phyloP scores from a whole-genome alignment of 1,140 invertebrate species.

The Mactra quadrangularis region DNA sequence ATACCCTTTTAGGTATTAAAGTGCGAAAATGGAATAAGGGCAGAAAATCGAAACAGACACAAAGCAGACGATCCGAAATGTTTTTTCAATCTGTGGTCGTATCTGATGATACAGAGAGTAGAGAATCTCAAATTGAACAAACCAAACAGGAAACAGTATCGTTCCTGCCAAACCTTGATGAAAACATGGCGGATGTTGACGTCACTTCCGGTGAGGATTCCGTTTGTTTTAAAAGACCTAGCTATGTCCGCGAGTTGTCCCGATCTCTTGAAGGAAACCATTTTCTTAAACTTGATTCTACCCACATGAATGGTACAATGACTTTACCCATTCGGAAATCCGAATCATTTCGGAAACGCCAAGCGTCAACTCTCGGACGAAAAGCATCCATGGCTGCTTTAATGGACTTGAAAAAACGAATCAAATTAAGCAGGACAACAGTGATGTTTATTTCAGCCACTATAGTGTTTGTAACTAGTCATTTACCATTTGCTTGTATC shows the following conservation, averaged over 20 bases:
- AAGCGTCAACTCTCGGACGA: conserved; percentile 6
- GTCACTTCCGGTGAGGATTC: background rate
- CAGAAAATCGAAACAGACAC: conserved; percentile 27
- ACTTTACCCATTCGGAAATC: conserved; percentile 43
- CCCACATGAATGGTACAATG: conserved; percentile 41
- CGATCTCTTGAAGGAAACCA: conserved; percentile 37
- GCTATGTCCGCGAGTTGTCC: conserved; percentile 39
- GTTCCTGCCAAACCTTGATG: background rate
- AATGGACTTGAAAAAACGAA: conserved; percentile 5
- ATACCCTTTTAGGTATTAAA: conserved; percentile 47
- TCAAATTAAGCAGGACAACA: conserved; percentile 47
- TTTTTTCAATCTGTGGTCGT: conserved; percentile 17
- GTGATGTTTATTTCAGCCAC: conserved; percentile 55
- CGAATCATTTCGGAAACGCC: conserved; percentile 15
- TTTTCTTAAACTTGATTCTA: conserved; percentile 22
- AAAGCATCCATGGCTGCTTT: conserved; percentile 33
- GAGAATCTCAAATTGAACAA: conserved; percentile 24
- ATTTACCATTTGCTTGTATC: conserved; percentile 41
- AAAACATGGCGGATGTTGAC: background rate
- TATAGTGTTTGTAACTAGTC: conserved; percentile 43
- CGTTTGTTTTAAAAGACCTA: conserved; percentile 1
- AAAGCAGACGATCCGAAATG: background rate
- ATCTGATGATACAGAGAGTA: conserved; percentile 46
- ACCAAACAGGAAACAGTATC: conserved; percentile 12
- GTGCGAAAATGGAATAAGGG: conserved; percentile 41